These are phyloP conservation scores for Pongo abelii DNA, from an alignment of 2,113 vertebrate species.

Conservation along the genomic window DNA sequence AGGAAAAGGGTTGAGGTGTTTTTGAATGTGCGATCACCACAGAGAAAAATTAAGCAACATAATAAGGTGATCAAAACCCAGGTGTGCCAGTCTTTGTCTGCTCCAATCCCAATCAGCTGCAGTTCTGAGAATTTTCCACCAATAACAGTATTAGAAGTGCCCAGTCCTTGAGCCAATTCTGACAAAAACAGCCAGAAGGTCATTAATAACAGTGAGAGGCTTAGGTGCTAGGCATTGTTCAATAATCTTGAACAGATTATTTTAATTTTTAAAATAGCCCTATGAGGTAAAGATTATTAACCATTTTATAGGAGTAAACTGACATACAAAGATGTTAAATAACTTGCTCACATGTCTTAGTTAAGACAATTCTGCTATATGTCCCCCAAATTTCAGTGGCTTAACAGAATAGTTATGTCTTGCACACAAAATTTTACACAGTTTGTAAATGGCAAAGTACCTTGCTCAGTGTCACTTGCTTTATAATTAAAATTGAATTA, in stretches of 20 bases:
- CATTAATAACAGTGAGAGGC: background rate
- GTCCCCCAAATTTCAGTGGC: background rate
- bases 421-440: background rate
- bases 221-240: background rate
- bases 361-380: background rate
- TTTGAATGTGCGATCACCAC: slow-evolving; percentile 34
- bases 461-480: background rate
- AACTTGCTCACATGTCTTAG: background rate
- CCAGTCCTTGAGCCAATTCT: background rate
- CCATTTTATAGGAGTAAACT: background rate
- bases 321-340: background rate
- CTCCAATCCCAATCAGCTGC: background rate
- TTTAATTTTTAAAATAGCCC: background rate
- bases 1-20: background rate
- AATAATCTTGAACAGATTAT: background rate
- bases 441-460: background rate
- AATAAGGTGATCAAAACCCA: background rate
- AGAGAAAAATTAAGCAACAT: slow-evolving; percentile 17
- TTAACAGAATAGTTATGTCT: slow-evolving; percentile 18
- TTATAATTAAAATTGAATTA: slow-evolving; percentile 1
- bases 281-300: background rate
- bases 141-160: background rate
- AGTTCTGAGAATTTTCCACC: background rate
- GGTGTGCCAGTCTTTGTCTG: background rate
- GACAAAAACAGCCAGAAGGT: background rate